Conservation (phyloP, 2,113 vertebrate genomes). For the Terrapene triunguis region DNA sequence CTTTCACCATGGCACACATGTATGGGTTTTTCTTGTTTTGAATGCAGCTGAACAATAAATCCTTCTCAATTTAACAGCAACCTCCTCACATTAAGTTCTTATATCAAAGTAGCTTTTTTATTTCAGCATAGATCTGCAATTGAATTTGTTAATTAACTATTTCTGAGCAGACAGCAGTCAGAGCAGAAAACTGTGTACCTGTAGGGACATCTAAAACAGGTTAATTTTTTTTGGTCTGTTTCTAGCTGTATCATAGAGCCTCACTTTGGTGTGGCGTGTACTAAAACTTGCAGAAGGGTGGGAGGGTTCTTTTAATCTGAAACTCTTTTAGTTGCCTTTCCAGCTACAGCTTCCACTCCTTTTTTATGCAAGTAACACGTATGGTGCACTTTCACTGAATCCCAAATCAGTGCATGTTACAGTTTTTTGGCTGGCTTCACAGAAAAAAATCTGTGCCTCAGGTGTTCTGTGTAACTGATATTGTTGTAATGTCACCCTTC, state of each 20-base stretch:
- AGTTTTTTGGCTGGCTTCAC: constrained; percentile 48
- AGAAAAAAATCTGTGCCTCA: constrained; percentile 19
- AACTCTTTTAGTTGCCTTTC: background rate
- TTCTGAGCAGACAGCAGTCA: background rate
- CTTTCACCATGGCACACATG: constrained; percentile 69
- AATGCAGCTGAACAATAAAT: constrained; percentile 73
- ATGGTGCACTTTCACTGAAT: background rate
- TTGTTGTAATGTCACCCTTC: constrained; percentile 52
- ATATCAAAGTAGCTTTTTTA: background rate
- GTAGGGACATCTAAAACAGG: background rate
- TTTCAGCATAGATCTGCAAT: constrained; percentile 24
- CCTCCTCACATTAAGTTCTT: constrained; percentile 46
- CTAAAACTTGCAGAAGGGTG: background rate
- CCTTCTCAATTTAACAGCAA: constrained; percentile 52
- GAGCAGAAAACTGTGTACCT: background rate
- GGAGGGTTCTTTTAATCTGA: background rate
- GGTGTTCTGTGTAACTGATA: constrained; percentile 33
- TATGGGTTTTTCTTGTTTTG: constrained; percentile 61
- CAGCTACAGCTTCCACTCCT: background rate
- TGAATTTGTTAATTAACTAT: constrained; percentile 34
- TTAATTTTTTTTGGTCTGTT: background rate
- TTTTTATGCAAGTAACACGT: background rate
- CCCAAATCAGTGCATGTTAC: background rate
- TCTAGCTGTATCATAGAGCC: background rate
- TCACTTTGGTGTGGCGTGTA: fast-evolving